Conservation (phyloP, 2,797 vertebrate genomes). For the Enteromius argenteus region DNA sequence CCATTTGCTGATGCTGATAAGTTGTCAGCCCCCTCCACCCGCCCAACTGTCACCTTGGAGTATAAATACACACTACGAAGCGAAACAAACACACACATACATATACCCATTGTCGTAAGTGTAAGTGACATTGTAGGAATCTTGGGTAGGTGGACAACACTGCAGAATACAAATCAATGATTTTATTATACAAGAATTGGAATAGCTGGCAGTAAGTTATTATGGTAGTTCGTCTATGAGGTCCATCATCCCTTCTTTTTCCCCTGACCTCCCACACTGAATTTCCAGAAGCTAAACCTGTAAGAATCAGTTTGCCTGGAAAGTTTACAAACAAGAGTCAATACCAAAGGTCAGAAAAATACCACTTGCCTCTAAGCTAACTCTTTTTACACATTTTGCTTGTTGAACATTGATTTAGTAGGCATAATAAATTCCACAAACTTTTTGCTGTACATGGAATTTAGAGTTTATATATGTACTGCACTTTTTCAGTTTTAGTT, state of each 20-base stretch:
- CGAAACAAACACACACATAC: constrained; percentile 28
- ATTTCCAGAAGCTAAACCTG: constrained; percentile 37
- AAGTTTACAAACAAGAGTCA: constrained; percentile 47
- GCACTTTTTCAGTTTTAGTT: background rate
- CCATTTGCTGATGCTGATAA: constrained; percentile 92
- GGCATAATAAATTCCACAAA: background rate
- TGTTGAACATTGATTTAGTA: constrained; percentile 53
- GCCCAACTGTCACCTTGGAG: constrained; percentile 46
- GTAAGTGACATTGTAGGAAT: constrained; percentile 25
- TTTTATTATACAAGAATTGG: constrained; percentile 29
- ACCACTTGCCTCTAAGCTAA: constrained; percentile 32
- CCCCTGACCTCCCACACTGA: constrained; percentile 25
- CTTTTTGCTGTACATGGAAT: constrained; percentile 15
- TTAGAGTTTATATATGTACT: background rate
- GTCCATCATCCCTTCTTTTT: constrained; percentile 28
- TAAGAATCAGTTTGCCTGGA: constrained; percentile 41
- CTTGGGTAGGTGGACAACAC: constrained; percentile 41
- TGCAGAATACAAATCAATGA: background rate
- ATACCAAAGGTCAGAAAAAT: constrained; percentile 26
- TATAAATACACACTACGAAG: constrained; percentile 43
- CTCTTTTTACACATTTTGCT: constrained; percentile 39
- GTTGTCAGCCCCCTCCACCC: constrained; percentile 62
- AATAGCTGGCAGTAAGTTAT: constrained; percentile 34
- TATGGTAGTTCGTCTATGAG: constrained; percentile 24
- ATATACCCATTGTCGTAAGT: background rate